Base-by-base conservation (phyloP, 2,888 invertebrate species). In the Pherbina coryleti region DNA sequence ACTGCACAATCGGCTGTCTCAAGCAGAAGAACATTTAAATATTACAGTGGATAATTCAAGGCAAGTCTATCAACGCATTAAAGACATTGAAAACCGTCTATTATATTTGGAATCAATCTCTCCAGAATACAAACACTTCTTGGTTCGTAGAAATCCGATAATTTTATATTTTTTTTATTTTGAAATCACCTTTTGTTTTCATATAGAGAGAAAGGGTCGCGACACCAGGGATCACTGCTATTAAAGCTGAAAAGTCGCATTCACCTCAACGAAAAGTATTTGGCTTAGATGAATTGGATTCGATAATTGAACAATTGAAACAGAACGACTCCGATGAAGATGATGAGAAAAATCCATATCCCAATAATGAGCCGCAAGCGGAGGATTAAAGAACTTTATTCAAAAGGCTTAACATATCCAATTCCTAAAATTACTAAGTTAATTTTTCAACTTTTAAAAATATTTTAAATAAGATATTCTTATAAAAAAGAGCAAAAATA, bases 111-210 rank as follows among this genome's bases (percentile, higher is more conserved):
- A 96, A 88, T 92, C 95, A 0, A 88, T 95, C 75, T 96, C 96
- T 55, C 96, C 96, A 0, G 96, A 96, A 88, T 96, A 96, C 85
- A 92, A 93, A 31, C 92, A 93, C 82, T 93, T 94, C 89, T 91
- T 92, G 91, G 93, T 93, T 89, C 80, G 82, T 84, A 34, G 55
- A 31, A 67, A 5, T 72, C 3, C 7, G 28, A n/a, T n/a, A 66
- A n/a, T 28, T 8, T n/a, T n/a, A n/a, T n/a, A n/a, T n/a, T n/a
- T n/a, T n/a, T n/a, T 5, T 19, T 34, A 55, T 34, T 34, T 28
- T 31, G 3, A 71, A 71, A 34, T 51, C 19, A 19, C 4, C 22
- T 17, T n/a, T 22, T 4, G 22, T 31, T n/a, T 55, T 55, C 14
- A 14, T 72, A 37, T 55, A 72, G 72, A 57, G 37, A 57, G 70